Conservation (phyloP, 1,140 invertebrate species). For the Drosophila leontia region DNA sequence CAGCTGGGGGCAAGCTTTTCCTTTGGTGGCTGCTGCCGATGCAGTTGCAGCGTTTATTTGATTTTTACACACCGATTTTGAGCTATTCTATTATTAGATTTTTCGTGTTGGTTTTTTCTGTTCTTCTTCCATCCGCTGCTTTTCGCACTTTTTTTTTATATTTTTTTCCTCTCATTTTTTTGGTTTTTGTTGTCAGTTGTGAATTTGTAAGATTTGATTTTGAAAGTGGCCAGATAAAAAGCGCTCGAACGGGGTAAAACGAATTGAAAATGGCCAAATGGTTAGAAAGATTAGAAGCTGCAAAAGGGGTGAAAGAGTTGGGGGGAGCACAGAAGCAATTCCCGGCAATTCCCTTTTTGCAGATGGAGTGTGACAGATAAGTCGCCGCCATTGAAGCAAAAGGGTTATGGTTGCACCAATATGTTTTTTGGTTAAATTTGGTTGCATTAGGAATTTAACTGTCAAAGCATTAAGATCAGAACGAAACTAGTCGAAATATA, state of each 20-base stretch:
- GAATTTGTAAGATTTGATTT: constrained; percentile 81
- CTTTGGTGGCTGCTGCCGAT: constrained; percentile 47
- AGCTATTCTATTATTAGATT: constrained; percentile 80
- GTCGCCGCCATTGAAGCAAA: constrained; percentile 27
- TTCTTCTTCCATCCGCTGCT: background rate
- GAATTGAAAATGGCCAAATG: constrained; percentile 54
- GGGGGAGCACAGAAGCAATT: constrained; percentile 28
- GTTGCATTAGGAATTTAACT: background rate
- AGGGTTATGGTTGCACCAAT: constrained; percentile 25
- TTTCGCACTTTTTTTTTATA: constrained; percentile 27
- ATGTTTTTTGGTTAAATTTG: background rate
- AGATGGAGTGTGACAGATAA: constrained; percentile 52
- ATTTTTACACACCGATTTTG: constrained; percentile 82
- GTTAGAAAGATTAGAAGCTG: constrained; percentile 45
- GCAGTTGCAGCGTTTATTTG: constrained; percentile 75
- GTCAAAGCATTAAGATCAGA: background rate
- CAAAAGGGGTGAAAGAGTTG: constrained; percentile 15
- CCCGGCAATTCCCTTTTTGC: constrained; percentile 21
- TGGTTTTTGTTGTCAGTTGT: constrained; percentile 52
- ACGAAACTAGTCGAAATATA: background rate
- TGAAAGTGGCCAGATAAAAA: constrained; percentile 69
- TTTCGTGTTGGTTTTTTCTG: constrained; percentile 53
- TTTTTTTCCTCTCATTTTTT: constrained; percentile 11
- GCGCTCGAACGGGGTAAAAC: constrained; percentile 39
- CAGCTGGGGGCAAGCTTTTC: constrained; percentile 44